phyloP scores from a whole-genome alignment of 2,888 invertebrate genomes.

The Anticlea derivata region DNA sequence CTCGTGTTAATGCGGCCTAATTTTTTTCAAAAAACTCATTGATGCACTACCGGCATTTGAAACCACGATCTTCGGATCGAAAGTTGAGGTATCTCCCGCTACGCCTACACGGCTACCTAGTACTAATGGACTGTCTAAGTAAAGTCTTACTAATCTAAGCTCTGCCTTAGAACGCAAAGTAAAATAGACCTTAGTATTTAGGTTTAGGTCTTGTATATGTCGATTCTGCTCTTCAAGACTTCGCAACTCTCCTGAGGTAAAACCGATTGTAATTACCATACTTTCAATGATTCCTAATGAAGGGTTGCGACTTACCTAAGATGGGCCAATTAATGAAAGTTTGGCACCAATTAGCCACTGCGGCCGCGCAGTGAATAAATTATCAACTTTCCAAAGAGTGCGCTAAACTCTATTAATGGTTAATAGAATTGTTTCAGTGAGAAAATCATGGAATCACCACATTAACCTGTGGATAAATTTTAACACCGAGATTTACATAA shows the following conservation, averaged over 20 bases:
- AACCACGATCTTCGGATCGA: too few species aligned
- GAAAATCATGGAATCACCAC: background rate
- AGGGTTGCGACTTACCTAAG: constrained; percentile 47
- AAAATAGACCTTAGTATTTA: too few species aligned
- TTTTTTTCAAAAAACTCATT: too few species aligned
- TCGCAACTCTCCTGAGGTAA: constrained; percentile 1
- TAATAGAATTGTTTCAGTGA: constrained; percentile 10
- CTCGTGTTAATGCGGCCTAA: too few species aligned
- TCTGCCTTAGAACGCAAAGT: too few species aligned
- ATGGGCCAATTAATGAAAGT: constrained; percentile 61
- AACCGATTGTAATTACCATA: constrained; percentile 41
- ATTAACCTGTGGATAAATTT: background rate
- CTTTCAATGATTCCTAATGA: constrained; percentile 49
- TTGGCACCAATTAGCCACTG: constrained; percentile 60
- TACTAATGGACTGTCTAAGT: too few species aligned
- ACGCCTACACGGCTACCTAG: too few species aligned
- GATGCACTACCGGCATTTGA: too few species aligned
- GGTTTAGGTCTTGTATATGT: too few species aligned
- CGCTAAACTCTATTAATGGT: constrained; percentile 12
- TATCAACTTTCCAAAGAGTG: constrained; percentile 39
- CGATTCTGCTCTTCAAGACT: background rate
- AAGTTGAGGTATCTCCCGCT: too few species aligned
- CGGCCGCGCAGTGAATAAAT: constrained; percentile 57
- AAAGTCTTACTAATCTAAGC: too few species aligned
- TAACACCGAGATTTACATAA: background rate